phyloP scores from a whole-genome alignment of 2,888 invertebrate species.

The Dusona sp. region DNA sequence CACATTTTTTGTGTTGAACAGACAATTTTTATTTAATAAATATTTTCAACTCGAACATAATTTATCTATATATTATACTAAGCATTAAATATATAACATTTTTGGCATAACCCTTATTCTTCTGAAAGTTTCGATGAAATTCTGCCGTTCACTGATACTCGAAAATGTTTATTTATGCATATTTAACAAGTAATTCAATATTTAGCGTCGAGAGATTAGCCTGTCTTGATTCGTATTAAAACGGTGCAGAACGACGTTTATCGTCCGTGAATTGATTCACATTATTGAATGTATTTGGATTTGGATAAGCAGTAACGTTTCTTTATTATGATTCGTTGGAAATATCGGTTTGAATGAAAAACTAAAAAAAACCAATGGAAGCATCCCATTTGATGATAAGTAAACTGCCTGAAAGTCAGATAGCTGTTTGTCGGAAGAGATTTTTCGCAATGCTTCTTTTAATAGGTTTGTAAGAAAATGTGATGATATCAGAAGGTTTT shows the following conservation, averaged over 20 bases:
- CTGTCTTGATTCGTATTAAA: not conserved
- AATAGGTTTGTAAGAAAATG: not conserved
- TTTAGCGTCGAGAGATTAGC: not conserved
- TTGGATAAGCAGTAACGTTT: not conserved
- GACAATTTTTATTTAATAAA: constrained; percentile 60
- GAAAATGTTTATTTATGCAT: constrained; percentile 23
- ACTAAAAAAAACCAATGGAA: not conserved
- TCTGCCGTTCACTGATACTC: constrained; percentile 13
- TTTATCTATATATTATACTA: constrained; percentile 27
- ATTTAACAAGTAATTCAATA: constrained; percentile 20
- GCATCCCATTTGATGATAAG: not conserved
- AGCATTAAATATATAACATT: constrained; percentile 39
- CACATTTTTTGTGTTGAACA: constrained; percentile 37
- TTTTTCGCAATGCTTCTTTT: too few species aligned
- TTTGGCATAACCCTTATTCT: constrained; percentile 39
- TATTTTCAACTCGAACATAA: constrained; percentile 56
- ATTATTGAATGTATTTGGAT: not conserved
- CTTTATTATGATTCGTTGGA: not conserved
- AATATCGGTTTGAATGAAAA: not conserved
- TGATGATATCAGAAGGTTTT: not conserved
- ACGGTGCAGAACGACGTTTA: not conserved
- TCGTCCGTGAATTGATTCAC: not conserved
- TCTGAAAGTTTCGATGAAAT: constrained; percentile 33
- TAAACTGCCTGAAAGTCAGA: not conserved
- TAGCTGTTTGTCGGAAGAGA: too few species aligned